These are phyloP conservation scores for Triops longicaudatus DNA, from an alignment of 1,140 invertebrate genomes.

Conservation along the genomic window DNA sequence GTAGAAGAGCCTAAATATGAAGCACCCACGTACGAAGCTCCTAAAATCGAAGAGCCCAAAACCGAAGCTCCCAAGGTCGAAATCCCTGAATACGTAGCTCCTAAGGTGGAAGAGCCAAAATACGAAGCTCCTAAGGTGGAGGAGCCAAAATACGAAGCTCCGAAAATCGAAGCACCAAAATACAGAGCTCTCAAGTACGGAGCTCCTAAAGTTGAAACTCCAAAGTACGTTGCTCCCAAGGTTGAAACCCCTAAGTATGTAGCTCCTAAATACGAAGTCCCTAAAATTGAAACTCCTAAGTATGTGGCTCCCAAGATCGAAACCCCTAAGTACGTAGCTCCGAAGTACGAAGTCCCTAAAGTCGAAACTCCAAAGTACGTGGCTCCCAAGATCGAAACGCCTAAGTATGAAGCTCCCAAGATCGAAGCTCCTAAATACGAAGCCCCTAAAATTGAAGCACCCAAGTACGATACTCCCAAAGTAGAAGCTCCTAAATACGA, in stretches of 20 bases:
- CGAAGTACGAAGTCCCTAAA: background rate
- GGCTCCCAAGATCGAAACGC: no score
- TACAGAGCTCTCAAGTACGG: background rate
- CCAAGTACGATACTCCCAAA: no score
- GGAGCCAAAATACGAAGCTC: background rate
- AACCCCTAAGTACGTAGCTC: background rate
- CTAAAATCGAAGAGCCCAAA: background rate
- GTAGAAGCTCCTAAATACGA: no score
- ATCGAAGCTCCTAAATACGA: no score
- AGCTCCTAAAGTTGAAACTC: background rate
- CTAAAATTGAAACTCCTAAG: background rate
- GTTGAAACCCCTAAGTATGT: background rate
- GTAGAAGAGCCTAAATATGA: background rate
- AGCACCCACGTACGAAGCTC: background rate
- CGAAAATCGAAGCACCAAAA: background rate
- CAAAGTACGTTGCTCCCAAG: background rate
- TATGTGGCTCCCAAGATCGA: background rate
- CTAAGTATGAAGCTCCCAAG: no score
- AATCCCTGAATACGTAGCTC: background rate
- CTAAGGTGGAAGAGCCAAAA: background rate
- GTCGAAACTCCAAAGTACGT: background rate
- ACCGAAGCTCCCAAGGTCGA: background rate
- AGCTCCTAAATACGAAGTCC: background rate
- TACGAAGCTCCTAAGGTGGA: background rate
- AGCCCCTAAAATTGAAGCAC: no score